Conservation (phyloP, 2,888 invertebrate species). For the Pristionchus arcanus region DNA sequence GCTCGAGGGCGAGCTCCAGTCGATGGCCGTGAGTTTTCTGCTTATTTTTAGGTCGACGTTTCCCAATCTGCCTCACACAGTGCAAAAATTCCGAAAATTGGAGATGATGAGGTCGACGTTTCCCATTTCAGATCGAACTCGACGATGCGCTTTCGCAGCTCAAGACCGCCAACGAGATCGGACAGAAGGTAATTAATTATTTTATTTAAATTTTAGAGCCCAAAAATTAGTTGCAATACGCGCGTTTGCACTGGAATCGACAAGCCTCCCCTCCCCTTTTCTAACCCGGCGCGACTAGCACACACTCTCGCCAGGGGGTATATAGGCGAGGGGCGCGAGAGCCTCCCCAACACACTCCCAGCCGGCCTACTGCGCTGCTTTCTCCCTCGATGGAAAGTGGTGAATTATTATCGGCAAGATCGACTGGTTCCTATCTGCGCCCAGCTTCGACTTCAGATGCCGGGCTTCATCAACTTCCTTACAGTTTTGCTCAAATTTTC, state of each 20-base stretch:
- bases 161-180: constrained; percentile 98
- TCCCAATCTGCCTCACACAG: neutral
- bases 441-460: neutral
- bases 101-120: neutral
- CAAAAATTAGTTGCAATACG: neutral
- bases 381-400: neutral
- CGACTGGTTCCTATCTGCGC: constrained; percentile 22
- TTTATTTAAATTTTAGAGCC: neutral
- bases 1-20: constrained; percentile 95
- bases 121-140: constrained; percentile 87
- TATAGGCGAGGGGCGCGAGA: constrained; percentile 4
- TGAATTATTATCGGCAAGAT: neutral
- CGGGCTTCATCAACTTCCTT: neutral
- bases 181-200: constrained; percentile 88
- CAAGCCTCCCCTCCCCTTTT: neutral
- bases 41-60: neutral
- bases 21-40: constrained; percentile 86
- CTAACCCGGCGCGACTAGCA: neutral
- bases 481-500: neutral
- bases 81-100: neutral
- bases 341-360: neutral
- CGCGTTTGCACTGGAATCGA: neutral
- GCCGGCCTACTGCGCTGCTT: neutral
- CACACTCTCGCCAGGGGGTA: neutral
- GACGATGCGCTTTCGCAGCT: constrained; percentile 98